Evolutionary conservation across 2,888 invertebrate genomes (phyloP), one percentile per base, ranked within the genome.

Genomic region (Pimpla rufipes): DNA sequence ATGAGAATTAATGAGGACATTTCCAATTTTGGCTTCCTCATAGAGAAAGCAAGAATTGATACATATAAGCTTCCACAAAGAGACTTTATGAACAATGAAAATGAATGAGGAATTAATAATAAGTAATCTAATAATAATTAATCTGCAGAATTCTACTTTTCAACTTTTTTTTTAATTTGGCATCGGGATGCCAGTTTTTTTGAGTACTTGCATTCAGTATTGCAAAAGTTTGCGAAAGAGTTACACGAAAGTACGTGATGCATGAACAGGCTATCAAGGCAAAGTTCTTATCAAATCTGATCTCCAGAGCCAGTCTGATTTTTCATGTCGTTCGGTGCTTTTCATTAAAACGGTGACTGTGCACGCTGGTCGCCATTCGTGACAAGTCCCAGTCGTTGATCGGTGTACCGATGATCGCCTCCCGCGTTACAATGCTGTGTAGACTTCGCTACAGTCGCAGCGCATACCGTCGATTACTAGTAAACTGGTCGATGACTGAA

Each of bases 401-500:
- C n/a, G n/a, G n/a, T 50, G 50, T 18, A 50, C 1, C 18, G n/a
- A 18, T 18, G 8, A 50, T 16, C 7, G 8, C 0, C n/a, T 16
- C 11, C 35, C 3, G 8, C 11, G 21, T 23, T 23, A 23, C 21
- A 2, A 21, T 50, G 23, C 16, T n/a, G n/a, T 59, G 29, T n/a
- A 29, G 59, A 59, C 13, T 16, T 29, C 5, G n/a, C 13, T 37
- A 16, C 35, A 37, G 59, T 16, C 42, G 7, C 5, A 13, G 29
- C 57, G 2, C 7, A 13, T n/a, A 64, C 45, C 13, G 11, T 57
- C 23, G 29, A 21, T 59, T 23, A n/a, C 13, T 59, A 13, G 59
- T 35, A 68, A 16, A 47, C 50, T 59, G 47, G 35, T 73, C 59
- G 73, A 18, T 71, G 59, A 10, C 73, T 52, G 50, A 11, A 35